These are phyloP conservation scores for Zaprionus davidi DNA, from an alignment of 1,140 invertebrate species.

Conservation along the genomic window DNA sequence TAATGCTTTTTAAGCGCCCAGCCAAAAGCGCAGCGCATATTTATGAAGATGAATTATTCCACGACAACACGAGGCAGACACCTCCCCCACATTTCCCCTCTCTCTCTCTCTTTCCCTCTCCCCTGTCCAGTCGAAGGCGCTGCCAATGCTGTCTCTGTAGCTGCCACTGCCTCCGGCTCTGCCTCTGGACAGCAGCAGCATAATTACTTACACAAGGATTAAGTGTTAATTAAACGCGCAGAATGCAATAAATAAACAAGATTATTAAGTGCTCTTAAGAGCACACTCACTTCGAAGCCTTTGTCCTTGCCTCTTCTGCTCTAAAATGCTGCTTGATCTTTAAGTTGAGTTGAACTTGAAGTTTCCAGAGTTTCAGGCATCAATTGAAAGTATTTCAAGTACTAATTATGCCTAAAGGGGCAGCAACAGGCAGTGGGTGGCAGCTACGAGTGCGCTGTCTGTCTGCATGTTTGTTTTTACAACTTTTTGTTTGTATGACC, in stretches of 20 bases:
- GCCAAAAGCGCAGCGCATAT: slow-evolving; percentile 77
- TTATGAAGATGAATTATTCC: slow-evolving; percentile 83
- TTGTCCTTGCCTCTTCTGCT: slow-evolving; percentile 9
- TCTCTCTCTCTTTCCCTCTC: not conserved
- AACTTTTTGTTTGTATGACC: too few species aligned
- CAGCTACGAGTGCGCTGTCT: too few species aligned
- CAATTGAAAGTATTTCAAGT: too few species aligned
- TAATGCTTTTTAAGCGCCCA: slow-evolving; percentile 80
- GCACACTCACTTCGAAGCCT: slow-evolving; percentile 19
- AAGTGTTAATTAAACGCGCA: slow-evolving; percentile 82
- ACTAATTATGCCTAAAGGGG: too few species aligned
- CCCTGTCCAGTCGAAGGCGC: slow-evolving; percentile 16
- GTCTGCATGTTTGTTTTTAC: too few species aligned
- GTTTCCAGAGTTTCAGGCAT: not conserved
- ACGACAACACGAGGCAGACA: slow-evolving; percentile 51
- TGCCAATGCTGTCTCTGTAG: slow-evolving; percentile 8
- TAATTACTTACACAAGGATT: slow-evolving; percentile 83
- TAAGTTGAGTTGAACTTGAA: not conserved
- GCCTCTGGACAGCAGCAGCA: slow-evolving; percentile 47
- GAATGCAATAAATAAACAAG: slow-evolving; percentile 82
- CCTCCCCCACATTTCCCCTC: too few species aligned
- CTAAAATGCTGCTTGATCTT: slow-evolving; percentile 5
- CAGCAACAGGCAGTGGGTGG: too few species aligned
- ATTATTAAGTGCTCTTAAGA: slow-evolving; percentile 70
- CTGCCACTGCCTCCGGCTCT: slow-evolving; percentile 6